Evolutionary conservation across 2,113 vertebrate genomes (phyloP).

Genomic region (Cephalopholis sonnerati): DNA sequence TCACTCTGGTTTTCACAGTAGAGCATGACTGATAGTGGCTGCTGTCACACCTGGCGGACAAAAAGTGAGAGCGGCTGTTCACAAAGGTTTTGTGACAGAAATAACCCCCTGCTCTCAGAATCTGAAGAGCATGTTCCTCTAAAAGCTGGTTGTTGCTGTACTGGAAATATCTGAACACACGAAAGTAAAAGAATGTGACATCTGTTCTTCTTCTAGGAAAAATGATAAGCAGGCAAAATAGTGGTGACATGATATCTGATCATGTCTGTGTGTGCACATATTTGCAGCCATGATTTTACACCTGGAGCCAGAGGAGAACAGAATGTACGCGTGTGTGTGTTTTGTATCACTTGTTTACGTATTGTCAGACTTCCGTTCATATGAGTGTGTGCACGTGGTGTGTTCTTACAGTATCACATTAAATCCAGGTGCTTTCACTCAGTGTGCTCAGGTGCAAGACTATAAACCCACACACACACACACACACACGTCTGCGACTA

Average conservation of each 20-base stretch:
- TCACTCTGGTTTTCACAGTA: neutral
- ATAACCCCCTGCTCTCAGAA: neutral
- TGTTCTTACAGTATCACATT: slow-evolving; percentile 36
- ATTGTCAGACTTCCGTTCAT: neutral
- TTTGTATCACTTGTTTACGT: slow-evolving; percentile 29
- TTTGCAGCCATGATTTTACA: neutral
- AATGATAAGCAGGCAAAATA: neutral
- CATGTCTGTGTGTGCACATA: neutral
- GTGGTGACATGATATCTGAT: neutral
- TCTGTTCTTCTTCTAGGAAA: neutral
- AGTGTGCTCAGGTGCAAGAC: slow-evolving; percentile 55
- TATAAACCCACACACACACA: slow-evolving; percentile 20
- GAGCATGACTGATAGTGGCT: neutral
- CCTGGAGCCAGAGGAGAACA: slow-evolving; percentile 11
- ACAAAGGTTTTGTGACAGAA: slow-evolving; percentile 1
- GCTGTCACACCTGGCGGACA: slow-evolving; percentile 5
- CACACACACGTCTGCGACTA: slow-evolving; percentile 38
- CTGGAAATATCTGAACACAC: neutral
- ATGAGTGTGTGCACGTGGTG: neutral
- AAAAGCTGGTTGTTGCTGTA: neutral
- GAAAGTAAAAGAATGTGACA: neutral
- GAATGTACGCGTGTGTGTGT: slow-evolving; percentile 25
- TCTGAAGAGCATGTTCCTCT: neutral
- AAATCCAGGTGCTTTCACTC: slow-evolving; percentile 61
- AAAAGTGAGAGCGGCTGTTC: neutral